Evolutionary conservation across 2,797 vertebrate species (phyloP).

Genomic region (Galagoides demidoff): DNA sequence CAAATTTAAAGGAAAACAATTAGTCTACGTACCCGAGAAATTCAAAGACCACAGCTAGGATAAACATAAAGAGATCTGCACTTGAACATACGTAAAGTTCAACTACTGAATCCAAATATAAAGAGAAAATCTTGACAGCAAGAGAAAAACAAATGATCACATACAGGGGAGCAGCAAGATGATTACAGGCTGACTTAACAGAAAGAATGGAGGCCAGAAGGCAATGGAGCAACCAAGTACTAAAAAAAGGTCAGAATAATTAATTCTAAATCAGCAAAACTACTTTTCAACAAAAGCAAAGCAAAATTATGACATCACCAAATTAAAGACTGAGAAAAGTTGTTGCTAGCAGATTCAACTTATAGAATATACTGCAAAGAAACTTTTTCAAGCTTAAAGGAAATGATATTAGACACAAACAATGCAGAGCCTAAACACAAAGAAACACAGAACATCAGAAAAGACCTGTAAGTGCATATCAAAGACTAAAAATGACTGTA

Average conservation of each 20-base stretch:
- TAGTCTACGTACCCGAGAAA: not conserved
- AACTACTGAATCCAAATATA: not conserved
- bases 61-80: not conserved
- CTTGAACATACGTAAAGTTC: not conserved
- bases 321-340: not conserved
- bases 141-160: not conserved
- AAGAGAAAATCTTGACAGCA: not conserved
- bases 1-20: not conserved
- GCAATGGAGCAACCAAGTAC: not conserved
- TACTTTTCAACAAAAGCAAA: not conserved
- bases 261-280: no score
- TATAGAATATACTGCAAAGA: not conserved
- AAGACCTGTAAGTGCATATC: not conserved
- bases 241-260: not conserved
- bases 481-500: not conserved
- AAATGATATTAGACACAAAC: not conserved
- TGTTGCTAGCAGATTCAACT: not conserved
- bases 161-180: not conserved
- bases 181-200: not conserved
- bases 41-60: not conserved
- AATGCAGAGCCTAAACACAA: not conserved
- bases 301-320: not conserved
- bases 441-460: not conserved
- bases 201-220: not conserved
- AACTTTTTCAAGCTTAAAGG: not conserved